Conservation (phyloP, 23 tunicate genomes). For the Trididemnum nubilum region DNA sequence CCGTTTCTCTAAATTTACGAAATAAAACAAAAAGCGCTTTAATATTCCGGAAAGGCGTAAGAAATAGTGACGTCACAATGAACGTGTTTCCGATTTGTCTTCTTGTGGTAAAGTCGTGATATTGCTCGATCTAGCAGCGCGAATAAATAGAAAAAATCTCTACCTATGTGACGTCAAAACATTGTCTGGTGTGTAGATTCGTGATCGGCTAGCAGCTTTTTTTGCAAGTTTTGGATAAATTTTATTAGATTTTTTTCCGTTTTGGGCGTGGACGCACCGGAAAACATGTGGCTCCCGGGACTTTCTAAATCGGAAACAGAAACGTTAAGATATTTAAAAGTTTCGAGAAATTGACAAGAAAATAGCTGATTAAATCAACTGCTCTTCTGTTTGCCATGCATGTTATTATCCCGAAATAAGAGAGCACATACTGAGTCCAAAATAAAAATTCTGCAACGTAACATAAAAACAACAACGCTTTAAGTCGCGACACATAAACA, state of each 20-base stretch:
- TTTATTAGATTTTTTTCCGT: constrained; percentile 18
- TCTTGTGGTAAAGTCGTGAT: too few relatives aligned
- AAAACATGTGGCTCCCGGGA: constrained; percentile 25
- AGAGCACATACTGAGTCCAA: too few relatives aligned
- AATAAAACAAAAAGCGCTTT: background rate
- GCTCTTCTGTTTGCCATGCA: too few relatives aligned
- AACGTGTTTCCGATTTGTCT: background rate
- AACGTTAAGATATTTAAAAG: background rate
- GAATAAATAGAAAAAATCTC: background rate
- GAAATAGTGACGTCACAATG: background rate
- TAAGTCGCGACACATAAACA: too few relatives aligned
- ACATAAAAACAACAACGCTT: too few relatives aligned
- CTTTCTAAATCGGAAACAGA: constrained; percentile 9
- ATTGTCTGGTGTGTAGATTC: too few relatives aligned
- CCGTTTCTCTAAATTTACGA: background rate
- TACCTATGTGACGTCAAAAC: too few relatives aligned
- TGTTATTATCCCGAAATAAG: too few relatives aligned
- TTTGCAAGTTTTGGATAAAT: background rate
- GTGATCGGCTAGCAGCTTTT: background rate
- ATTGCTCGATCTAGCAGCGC: background rate
- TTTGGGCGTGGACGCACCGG: constrained; percentile 31
- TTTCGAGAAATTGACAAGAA: background rate
- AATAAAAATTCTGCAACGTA: too few relatives aligned
- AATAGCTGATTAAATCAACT: too few relatives aligned
- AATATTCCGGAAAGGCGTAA: background rate